phyloP scores from a whole-genome alignment of 2,888 invertebrate species.

The Pristionchus entomophagus region DNA sequence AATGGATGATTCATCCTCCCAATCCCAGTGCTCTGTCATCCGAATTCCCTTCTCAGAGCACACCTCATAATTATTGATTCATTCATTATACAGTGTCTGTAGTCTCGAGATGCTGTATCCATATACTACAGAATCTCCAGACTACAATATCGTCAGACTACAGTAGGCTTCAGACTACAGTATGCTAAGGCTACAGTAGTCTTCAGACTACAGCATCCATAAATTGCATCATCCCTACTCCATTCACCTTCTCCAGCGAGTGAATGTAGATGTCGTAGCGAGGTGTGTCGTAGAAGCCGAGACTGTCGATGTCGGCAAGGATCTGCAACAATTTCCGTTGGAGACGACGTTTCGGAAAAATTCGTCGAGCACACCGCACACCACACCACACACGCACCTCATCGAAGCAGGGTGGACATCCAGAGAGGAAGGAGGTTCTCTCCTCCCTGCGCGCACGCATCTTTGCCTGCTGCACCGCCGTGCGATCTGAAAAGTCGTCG shows the following conservation, averaged over 20 bases:
- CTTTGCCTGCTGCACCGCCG: constrained; percentile 23
- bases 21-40: constrained; percentile 61
- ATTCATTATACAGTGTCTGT: neutral
- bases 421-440: constrained; percentile 5
- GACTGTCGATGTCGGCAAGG: constrained; percentile 58
- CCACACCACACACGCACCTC: neutral
- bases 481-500: constrained; percentile 41
- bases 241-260: constrained; percentile 56
- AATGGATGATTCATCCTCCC: constrained; percentile 59
- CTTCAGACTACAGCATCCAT: neutral
- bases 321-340: constrained; percentile 2
- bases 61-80: constrained; percentile 34
- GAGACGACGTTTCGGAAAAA: neutral
- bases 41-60: constrained; percentile 55
- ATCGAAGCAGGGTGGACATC: constrained; percentile 39
- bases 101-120: neutral
- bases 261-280: constrained; percentile 61
- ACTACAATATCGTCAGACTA: too few species aligned
- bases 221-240: neutral
- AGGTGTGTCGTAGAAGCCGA: constrained; percentile 62
- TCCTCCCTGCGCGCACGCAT: constrained; percentile 37
- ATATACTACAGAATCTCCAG: neutral
- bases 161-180: too few species aligned
- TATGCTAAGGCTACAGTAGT: too few species aligned
- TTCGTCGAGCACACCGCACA: neutral